Evolutionary conservation across 2,113 vertebrate genomes (phyloP).

Genomic region (Tretioscincus oriximinensis): DNA sequence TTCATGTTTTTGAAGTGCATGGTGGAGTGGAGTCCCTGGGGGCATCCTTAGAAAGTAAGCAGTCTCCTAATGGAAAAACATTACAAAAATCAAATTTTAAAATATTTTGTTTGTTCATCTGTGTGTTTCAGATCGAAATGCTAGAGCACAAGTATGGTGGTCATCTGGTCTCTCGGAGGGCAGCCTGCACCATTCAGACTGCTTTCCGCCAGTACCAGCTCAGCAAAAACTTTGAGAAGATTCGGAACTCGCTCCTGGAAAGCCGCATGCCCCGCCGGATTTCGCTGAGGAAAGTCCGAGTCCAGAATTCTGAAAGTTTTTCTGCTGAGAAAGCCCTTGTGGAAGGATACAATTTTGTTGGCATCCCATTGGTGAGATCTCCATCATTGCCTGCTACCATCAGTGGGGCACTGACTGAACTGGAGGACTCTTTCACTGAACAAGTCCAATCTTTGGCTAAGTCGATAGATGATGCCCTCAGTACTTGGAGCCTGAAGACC

Average conservation of each 20-base stretch:
- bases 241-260: constrained; percentile 94
- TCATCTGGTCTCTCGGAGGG: constrained; percentile 90
- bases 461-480: constrained; percentile 96
- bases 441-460: constrained; percentile 96
- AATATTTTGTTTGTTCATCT: fast-evolving
- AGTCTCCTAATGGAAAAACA: background rate
- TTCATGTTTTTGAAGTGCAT: background rate
- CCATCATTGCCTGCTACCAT: constrained; percentile 87
- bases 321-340: constrained; percentile 89
- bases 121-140: constrained; percentile 89
- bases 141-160: constrained; percentile 97
- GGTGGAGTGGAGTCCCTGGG: background rate
- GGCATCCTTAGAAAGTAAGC: background rate
- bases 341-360: constrained; percentile 88
- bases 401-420: constrained; percentile 86
- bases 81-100: constrained; percentile 8
- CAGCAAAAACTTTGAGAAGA: constrained; percentile 99
- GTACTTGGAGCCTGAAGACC: constrained; percentile 96
- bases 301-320: constrained; percentile 87
- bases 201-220: constrained; percentile 99
- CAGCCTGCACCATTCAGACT: constrained; percentile 96
- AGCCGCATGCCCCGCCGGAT: constrained; percentile 93
- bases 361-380: constrained; percentile 88
- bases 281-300: constrained; percentile 88
- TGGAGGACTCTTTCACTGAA: constrained; percentile 97